Percentiles rank a stretch among this genome's conserved stretches.
Evolutionary conservation across 2,888 invertebrate species (phyloP).

Genomic region (Cryptus viduatorius): DNA sequence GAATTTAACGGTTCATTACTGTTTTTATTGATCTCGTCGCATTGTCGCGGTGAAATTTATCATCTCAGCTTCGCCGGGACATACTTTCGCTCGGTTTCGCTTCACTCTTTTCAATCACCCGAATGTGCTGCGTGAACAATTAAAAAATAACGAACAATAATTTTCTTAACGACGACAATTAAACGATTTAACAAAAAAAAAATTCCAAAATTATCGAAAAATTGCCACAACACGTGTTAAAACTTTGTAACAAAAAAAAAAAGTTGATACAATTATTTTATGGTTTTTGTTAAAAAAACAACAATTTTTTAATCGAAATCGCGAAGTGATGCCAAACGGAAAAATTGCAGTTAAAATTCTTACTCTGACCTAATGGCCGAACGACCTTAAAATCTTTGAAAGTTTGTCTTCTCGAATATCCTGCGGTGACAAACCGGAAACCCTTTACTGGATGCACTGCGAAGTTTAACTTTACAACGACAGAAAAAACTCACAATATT

Average conservation of each 20-base stretch:
- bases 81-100: background rate
- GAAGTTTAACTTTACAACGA: background rate
- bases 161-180: background rate
- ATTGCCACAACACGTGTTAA: background rate
- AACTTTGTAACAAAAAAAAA: background rate
- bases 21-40: background rate
- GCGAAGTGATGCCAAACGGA: background rate
- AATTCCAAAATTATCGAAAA: background rate
- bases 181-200: background rate
- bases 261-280: no score
- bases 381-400: background rate
- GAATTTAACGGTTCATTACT: conserved; percentile 13
- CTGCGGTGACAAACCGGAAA: background rate
- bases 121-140: background rate
- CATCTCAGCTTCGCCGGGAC: background rate
- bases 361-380: conserved; percentile 3
- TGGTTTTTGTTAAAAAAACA: no score
- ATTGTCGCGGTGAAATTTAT: conserved; percentile 4
- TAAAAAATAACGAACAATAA: background rate
- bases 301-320: background rate
- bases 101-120: background rate
- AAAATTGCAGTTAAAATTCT: background rate
- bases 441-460: background rate
- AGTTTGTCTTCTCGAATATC: conserved; percentile 12
- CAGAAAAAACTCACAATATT: background rate